Evolutionary conservation across 2,797 vertebrate genomes (phyloP).

Genomic region (Balearica regulorum): DNA sequence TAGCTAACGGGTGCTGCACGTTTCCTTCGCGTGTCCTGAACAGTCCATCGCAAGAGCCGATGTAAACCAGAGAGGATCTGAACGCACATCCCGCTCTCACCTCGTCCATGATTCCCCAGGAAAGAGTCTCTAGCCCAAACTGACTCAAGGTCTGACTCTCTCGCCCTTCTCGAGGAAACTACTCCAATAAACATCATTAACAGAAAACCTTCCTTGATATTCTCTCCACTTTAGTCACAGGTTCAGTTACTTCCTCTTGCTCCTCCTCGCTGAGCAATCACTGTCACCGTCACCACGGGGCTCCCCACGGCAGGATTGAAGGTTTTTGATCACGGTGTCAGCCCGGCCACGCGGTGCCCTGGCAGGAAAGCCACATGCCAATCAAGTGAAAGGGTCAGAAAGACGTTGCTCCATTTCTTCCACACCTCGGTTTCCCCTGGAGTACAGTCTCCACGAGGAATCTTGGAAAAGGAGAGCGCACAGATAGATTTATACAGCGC

Average conservation of each 20-base stretch:
- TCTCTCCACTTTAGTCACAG: conserved; percentile 9
- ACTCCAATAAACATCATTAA: background rate
- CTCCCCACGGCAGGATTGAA: background rate
- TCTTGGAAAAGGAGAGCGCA: rapidly evolving
- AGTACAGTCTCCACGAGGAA: rapidly evolving
- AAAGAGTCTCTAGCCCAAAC: background rate
- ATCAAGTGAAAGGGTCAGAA: background rate
- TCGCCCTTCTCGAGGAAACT: background rate
- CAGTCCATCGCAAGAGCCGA: background rate
- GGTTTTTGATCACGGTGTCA: background rate
- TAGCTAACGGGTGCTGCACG: background rate
- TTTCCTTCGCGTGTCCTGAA: rapidly evolving
- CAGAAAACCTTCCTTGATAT: conserved; percentile 13
- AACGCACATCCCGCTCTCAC: background rate
- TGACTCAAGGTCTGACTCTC: conserved; percentile 4
- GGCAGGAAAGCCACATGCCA: background rate
- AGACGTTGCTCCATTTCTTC: background rate
- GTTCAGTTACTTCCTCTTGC: conserved; percentile 7
- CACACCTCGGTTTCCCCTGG: background rate
- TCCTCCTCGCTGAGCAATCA: background rate
- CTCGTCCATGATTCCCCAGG: background rate
- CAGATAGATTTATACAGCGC: rapidly evolving
- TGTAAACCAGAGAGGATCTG: background rate
- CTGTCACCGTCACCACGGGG: rapidly evolving
- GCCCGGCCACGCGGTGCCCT: background rate